Percentiles rank a stretch among this genome's conserved stretches.
Evolutionary conservation across 2,113 vertebrate species (phyloP).

Genomic region (Scatophagus argus): DNA sequence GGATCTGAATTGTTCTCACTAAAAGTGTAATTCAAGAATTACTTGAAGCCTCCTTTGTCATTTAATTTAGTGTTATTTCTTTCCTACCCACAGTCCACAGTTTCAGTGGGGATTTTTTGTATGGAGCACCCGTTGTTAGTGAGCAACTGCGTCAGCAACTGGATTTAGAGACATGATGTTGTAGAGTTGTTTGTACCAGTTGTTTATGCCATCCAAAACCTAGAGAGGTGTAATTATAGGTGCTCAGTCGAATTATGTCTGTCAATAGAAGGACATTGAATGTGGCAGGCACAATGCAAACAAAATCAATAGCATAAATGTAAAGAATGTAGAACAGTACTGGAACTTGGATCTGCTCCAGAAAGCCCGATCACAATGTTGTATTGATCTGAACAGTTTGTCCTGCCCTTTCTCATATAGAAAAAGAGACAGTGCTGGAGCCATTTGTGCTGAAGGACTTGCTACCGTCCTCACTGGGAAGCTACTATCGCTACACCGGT

Average conservation of each 20-base stretch:
- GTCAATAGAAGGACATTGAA: constrained; percentile 32
- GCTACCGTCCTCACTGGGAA: constrained; percentile 89
- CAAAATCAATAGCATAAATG: constrained; percentile 45
- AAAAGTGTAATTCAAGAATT: neutral
- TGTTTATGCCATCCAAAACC: constrained; percentile 7
- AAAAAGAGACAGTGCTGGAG: constrained; percentile 98
- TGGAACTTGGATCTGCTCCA: constrained; percentile 30
- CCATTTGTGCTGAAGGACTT: constrained; percentile 94
- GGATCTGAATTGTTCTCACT: neutral
- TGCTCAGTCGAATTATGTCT: constrained; percentile 37
- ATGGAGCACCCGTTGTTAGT: constrained; percentile 11
- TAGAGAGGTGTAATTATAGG: constrained; percentile 43
- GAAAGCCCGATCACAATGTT: neutral
- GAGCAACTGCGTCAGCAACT: constrained; percentile 24
- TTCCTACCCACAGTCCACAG: neutral
- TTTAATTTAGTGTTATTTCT: neutral
- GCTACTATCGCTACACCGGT: constrained; percentile 95
- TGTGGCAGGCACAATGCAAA: constrained; percentile 45
- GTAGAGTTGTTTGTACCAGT: constrained; percentile 15
- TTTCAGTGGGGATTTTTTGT: constrained; percentile 3
- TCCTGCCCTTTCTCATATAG: constrained; percentile 76
- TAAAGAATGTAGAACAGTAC: constrained; percentile 30
- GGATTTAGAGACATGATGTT: neutral
- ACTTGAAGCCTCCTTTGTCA: neutral
- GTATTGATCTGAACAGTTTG: constrained; percentile 35